Percentiles rank a stretch among this genome's conserved stretches.
These are phyloP conservation scores for Enteromius trimaculatus DNA, from an alignment of 2,797 vertebrate genomes.

Conservation along the genomic window DNA sequence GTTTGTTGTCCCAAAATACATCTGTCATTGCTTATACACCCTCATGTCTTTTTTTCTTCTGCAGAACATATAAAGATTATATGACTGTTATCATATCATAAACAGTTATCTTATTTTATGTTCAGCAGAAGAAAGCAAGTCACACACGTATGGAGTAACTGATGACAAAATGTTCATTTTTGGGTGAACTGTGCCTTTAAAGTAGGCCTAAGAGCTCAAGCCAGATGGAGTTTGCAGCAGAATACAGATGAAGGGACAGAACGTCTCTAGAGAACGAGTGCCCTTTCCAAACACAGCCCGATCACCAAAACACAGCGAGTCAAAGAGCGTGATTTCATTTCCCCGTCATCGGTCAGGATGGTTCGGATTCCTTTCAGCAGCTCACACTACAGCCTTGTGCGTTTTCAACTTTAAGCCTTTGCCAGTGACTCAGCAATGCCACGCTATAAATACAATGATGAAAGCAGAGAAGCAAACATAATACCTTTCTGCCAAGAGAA, in stretches of 20 bases:
- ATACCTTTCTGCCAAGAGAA: constrained; percentile 27
- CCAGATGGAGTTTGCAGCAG: constrained; percentile 25
- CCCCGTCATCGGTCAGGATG: background rate
- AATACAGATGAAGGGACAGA: constrained; percentile 42
- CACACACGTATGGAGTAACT: background rate
- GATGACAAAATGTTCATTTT: background rate
- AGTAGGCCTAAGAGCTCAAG: constrained; percentile 7
- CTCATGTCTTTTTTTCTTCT: too few relatives aligned
- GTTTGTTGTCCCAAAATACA: too few relatives aligned
- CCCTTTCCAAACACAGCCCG: constrained; percentile 30
- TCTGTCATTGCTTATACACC: too few relatives aligned
- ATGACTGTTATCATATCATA: too few relatives aligned
- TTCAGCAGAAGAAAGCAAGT: too few relatives aligned
- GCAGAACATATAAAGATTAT: background rate
- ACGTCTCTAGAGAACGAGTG: constrained; percentile 20
- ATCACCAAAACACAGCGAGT: constrained; percentile 31
- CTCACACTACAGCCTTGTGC: background rate
- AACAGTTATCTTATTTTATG: background rate
- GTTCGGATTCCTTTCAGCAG: constrained; percentile 11
- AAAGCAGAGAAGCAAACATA: constrained; percentile 49
- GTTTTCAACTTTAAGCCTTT: constrained; percentile 1
- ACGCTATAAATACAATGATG: constrained; percentile 39
- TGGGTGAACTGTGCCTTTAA: constrained; percentile 9
- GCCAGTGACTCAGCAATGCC: constrained; percentile 31
- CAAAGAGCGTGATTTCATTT: constrained; percentile 9